Evolutionary conservation across 2,113 vertebrate species (phyloP).

Genomic region (Heloderma charlesbogerti): DNA sequence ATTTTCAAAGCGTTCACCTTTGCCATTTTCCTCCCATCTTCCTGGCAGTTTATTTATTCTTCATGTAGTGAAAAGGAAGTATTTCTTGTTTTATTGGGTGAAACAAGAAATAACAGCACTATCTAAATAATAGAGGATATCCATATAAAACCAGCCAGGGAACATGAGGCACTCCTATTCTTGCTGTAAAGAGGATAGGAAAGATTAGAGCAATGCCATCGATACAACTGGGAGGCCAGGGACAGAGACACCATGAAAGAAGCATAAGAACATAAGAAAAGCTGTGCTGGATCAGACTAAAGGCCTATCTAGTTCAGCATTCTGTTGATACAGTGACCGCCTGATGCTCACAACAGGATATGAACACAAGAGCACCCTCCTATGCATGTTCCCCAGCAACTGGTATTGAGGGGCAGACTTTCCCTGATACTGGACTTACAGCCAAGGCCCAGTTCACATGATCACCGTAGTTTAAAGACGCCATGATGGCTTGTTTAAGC

Average conservation of each 20-base stretch:
- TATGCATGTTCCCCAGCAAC: too few relatives aligned
- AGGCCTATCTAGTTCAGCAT: too few relatives aligned
- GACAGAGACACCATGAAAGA: background rate
- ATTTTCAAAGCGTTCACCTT: background rate
- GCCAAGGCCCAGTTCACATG: too few relatives aligned
- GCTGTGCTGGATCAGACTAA: too few relatives aligned
- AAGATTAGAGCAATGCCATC: background rate
- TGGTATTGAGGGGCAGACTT: too few relatives aligned
- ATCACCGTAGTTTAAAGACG: too few relatives aligned
- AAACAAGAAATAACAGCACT: constrained; percentile 5
- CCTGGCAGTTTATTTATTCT: background rate
- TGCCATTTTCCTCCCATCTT: background rate
- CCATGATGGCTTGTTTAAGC: too few relatives aligned
- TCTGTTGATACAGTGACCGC: too few relatives aligned
- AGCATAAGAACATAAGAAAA: too few relatives aligned
- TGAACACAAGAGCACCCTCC: too few relatives aligned
- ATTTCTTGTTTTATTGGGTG: background rate
- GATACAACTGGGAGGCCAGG: background rate
- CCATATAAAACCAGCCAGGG: constrained; percentile 30
- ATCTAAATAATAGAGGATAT: background rate
- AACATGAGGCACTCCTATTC: background rate
- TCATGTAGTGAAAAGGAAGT: background rate
- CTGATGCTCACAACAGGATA: too few relatives aligned
- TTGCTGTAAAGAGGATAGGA: background rate
- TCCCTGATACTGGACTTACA: too few relatives aligned